These are phyloP conservation scores for Oligia strigilis DNA, from an alignment of 2,888 invertebrate genomes.

Conservation along the genomic window DNA sequence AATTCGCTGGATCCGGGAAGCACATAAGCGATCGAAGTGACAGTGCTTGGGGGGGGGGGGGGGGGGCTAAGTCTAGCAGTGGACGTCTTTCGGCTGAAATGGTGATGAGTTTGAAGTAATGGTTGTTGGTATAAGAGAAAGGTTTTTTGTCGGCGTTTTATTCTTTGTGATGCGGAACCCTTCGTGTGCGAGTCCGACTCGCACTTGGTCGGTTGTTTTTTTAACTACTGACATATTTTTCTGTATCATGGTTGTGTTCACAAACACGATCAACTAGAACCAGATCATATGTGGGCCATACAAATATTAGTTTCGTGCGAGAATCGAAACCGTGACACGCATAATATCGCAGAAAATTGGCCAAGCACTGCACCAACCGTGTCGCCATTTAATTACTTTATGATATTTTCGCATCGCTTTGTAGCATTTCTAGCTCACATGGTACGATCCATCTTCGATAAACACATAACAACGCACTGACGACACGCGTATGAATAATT, in stretches of 20 bases:
- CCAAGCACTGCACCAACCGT: not conserved
- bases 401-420: constrained; percentile 13
- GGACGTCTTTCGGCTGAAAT: no score
- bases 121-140: not conserved
- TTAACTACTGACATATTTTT: no score
- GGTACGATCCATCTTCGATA: not conserved
- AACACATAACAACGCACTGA: not conserved
- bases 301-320: constrained; percentile 1
- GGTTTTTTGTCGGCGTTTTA: no score
- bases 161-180: no score
- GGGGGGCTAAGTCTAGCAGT: no score
- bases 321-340: not conserved
- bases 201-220: no score
- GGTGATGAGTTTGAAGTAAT: not conserved
- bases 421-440: constrained; percentile 21
- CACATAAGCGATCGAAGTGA: no score
- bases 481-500: not conserved
- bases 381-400: not conserved
- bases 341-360: not conserved
- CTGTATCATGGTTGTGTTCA: not conserved
- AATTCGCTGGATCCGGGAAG: no score
- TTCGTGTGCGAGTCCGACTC: no score
- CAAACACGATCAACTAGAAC: not conserved
- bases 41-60: no score
- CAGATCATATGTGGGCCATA: not conserved